Evolutionary conservation across 2,888 invertebrate genomes (phyloP), one percentile per base, ranked within the genome.

Genomic region (Zeuzera pyrina): DNA sequence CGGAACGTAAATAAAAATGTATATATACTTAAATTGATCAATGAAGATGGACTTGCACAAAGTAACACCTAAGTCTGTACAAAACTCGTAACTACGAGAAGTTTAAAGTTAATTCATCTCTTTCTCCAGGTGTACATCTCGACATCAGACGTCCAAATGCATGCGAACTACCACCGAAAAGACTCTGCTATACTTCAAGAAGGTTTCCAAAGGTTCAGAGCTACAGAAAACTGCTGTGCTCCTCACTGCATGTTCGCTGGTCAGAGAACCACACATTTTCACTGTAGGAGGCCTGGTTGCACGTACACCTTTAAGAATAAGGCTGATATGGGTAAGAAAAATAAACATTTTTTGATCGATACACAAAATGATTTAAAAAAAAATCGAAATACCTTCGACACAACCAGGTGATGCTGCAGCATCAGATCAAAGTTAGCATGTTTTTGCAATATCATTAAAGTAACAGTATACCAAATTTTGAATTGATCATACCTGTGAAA

Each of bases 101-200:
- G n/a, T n/a, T n/a, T n/a, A n/a, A n/a, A n/a, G n/a, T n/a, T n/a
- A n/a, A n/a, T n/a, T n/a, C n/a, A n/a, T n/a, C n/a, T n/a, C 3
- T n/a, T 11, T 30, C 42, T 58, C 25, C 52, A 85, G 84, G 95
- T 97, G 1, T 98, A 98, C 84, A 97, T 98, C 62, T 97, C 97
- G 54, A 98, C 98, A 2, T 97, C 97, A 29, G 98, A 98, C 72
- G 98, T 98, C 3, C 98, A 98, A 79, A 98, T 98, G 98, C 98
- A 98, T 72, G 97, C 98, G 2, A 98, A 98, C 77, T 98, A 97
- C 71, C 98, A 98, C 71, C 89, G 97, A 34, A 98, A 98, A 68
- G 97, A 98, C 70, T 95, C 96, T 0, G 97, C 97, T 11, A 98
- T 98, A 52, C 94, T 97, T 34, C 96, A 97, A 61, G 98, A 98